Conservation (phyloP, 2,113 vertebrate genomes). For the Bucco capensis region DNA sequence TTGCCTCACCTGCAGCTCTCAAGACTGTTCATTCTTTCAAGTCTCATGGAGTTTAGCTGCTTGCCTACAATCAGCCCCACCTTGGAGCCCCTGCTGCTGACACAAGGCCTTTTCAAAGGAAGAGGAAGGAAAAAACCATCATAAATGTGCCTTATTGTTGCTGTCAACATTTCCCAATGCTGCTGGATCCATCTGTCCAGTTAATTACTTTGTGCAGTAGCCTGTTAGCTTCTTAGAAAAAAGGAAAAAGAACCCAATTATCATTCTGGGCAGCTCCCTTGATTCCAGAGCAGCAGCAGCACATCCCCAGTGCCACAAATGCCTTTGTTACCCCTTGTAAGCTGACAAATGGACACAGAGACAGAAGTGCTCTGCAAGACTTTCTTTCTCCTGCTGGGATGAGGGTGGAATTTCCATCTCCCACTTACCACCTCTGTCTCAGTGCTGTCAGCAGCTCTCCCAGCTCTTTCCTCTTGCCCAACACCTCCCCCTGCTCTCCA, state of each 20-base stretch:
- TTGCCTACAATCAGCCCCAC: background rate
- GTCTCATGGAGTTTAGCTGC: background rate
- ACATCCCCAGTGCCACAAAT: background rate
- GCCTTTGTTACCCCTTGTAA: background rate
- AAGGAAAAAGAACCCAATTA: slow-evolving; percentile 24
- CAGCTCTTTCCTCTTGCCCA: background rate
- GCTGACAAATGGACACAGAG: background rate
- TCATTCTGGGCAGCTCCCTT: slow-evolving; percentile 49
- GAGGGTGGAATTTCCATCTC: background rate
- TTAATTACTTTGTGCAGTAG: slow-evolving; percentile 62
- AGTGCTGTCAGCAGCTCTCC: background rate
- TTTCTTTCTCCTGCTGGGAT: background rate
- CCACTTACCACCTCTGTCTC: background rate
- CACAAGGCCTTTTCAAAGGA: slow-evolving; percentile 5
- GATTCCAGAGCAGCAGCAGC: background rate
- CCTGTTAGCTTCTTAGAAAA: slow-evolving; percentile 12
- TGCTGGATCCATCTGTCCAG: slow-evolving; percentile 47
- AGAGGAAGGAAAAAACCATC: background rate
- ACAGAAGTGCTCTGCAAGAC: background rate
- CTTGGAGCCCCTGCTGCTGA: slow-evolving; percentile 24
- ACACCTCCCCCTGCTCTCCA: background rate
- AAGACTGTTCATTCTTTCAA: background rate
- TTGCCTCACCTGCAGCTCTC: background rate
- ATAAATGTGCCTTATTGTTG: background rate
- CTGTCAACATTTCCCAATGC: slow-evolving; percentile 24